These are phyloP conservation scores for Diachrysia chrysitis DNA, from an alignment of 2,888 invertebrate species.

Conservation along the genomic window DNA sequence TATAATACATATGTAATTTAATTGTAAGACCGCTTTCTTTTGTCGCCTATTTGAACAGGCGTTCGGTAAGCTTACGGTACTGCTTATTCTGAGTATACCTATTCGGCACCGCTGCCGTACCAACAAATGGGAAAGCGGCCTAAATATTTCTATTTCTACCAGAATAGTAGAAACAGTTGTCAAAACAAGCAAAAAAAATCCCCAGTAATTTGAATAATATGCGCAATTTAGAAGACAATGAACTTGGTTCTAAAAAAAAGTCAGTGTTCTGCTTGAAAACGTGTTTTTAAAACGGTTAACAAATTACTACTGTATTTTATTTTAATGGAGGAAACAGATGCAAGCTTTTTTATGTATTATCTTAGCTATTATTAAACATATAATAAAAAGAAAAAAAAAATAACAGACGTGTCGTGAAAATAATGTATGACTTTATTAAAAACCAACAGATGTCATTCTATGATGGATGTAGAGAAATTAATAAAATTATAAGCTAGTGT, in stretches of 20 bases:
- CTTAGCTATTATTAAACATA: constrained; percentile 19
- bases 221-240: constrained; percentile 26
- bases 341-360: constrained; percentile 24
- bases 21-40: no score
- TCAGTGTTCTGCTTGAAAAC: not conserved
- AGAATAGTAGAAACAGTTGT: constrained; percentile 5
- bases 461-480: not conserved
- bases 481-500: no score
- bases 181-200: constrained; percentile 33
- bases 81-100: no score
- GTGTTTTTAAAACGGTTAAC: constrained; percentile 15
- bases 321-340: constrained; percentile 47
- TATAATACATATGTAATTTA: no score
- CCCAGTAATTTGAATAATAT: constrained; percentile 22
- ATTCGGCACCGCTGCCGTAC: no score
- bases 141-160: not conserved
- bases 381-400: constrained; percentile 4
- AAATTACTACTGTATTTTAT: constrained; percentile 20
- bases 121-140: no score
- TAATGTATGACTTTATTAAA: not conserved
- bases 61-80: no score
- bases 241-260: constrained; percentile 13
- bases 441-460: not conserved
- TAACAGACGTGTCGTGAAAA: no score
- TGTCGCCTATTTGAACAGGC: no score